A percentile compares a stretch with the other conserved stretches of the same genome.
phyloP scores from a whole-genome alignment of 2,113 vertebrate species.

The Malurus melanocephalus region DNA sequence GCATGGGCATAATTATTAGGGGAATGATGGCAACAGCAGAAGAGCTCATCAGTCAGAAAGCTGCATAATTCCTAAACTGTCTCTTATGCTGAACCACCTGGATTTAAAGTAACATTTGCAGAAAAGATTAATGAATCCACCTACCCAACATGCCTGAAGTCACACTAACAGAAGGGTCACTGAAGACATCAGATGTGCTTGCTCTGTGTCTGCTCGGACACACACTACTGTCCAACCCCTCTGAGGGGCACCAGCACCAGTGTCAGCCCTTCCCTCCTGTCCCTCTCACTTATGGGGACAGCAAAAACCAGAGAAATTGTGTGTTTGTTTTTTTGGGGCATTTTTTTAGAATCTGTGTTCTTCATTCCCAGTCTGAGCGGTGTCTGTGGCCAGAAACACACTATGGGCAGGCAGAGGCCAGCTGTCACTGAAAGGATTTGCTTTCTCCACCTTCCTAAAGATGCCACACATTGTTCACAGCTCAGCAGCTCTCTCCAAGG shows the following conservation, averaged over 20 bases:
- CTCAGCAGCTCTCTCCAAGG: not conserved
- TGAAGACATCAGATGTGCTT: not conserved
- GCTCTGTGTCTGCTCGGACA: fast-evolving
- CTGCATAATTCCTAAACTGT: constrained; percentile 17
- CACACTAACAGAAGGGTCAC: not conserved
- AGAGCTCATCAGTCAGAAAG: constrained; percentile 43
- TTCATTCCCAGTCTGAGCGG: fast-evolving
- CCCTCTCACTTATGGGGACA: not conserved
- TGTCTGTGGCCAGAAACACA: not conserved
- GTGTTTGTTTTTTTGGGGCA: not conserved
- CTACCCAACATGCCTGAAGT: not conserved
- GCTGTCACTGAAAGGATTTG: not conserved
- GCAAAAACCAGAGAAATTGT: not conserved
- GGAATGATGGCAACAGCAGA: constrained; percentile 13
- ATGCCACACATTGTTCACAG: not conserved
- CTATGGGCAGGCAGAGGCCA: not conserved
- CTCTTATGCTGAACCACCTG: constrained; percentile 30
- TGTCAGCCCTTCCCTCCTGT: not conserved
- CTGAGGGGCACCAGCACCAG: fast-evolving
- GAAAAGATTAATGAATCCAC: not conserved
- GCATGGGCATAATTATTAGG: constrained; percentile 43
- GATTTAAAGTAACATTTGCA: constrained; percentile 31
- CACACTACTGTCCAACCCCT: fast-evolving
- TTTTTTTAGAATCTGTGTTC: not conserved
- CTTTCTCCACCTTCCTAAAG: not conserved